Evolutionary conservation across 2,797 vertebrate genomes (phyloP), one percentile per base, ranked within the genome.

Genomic region (Lagodon rhomboides): DNA sequence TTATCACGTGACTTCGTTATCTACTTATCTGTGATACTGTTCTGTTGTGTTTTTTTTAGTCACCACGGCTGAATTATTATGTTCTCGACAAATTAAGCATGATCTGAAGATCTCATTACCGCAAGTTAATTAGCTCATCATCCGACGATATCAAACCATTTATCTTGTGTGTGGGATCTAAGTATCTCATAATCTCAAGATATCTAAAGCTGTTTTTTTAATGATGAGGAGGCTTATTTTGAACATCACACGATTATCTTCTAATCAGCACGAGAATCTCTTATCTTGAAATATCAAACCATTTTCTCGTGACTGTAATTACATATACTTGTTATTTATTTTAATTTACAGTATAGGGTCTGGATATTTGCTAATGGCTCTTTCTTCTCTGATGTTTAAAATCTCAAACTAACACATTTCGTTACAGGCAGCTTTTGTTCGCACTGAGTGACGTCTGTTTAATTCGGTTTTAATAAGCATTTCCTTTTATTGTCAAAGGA

Each of bases 391-490:
- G 34, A 34, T 34, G 34, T 27, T 59, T 0, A 34, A 44, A 20
- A 2, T 41, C 0, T 75, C 17, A 47, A 68, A 23, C 59, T 55
- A 18, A 50, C n/a, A n/a, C n/a, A 46, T 50, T 41, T 41, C 11
- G 12, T 43, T n/a, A 50, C 49, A 25, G 30, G 43, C 8, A 16
- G 34, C 16, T 8, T 4, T 7, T 63, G 7, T 73, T 46, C 46
- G 12, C 22, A 20, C 12, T 5, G 1, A 3, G 18, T 18, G 3
- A 41, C 38, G 13, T 61, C 56, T 59, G 13, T 22, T 5, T 49
- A 16, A 62, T 23, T 64, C 23, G 64, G 30, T 41, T 74, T 49
- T 80, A 80, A 65, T 54, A 34, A 70, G 15, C 41, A 17, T 47
- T 34, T 7, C 11, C 20, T 22, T 12, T 43, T 43, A 30, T 20